Evolutionary conservation across 2,797 vertebrate genomes (phyloP).

Genomic region (Pyrrhura leucotis): DNA sequence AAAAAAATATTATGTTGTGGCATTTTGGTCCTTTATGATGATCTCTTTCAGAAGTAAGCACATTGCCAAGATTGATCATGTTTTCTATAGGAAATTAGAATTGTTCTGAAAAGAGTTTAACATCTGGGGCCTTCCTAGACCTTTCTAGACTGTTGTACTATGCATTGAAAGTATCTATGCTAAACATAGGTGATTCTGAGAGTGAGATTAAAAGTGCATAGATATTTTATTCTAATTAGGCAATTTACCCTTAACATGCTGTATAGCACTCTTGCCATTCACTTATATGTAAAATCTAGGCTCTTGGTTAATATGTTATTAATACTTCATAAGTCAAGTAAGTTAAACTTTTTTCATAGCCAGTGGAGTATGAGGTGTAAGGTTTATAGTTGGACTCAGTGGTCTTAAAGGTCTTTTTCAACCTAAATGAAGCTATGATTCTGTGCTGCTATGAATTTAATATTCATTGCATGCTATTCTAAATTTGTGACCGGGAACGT

Average conservation of each 20-base stretch:
- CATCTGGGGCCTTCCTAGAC: not conserved
- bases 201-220: not conserved
- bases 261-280: not conserved
- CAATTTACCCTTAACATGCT: not conserved
- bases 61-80: not conserved
- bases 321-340: not conserved
- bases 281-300: not conserved
- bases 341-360: not conserved
- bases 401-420: not conserved
- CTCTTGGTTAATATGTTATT: not conserved
- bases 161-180: not conserved
- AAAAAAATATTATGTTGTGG: not conserved
- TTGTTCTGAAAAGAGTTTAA: not conserved
- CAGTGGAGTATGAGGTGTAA: not conserved
- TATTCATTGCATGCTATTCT: not conserved
- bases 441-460: not conserved
- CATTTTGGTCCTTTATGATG: not conserved
- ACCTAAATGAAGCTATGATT: not conserved
- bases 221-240: not conserved
- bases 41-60: not conserved
- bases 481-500: not conserved
- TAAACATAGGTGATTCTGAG: not conserved
- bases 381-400: not conserved
- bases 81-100: not conserved
- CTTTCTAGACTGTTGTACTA: not conserved